Percentiles rank a stretch among this genome's conserved stretches.
phyloP scores from a whole-genome alignment of 2,113 vertebrate species.

The Chloroceryle aenea region DNA sequence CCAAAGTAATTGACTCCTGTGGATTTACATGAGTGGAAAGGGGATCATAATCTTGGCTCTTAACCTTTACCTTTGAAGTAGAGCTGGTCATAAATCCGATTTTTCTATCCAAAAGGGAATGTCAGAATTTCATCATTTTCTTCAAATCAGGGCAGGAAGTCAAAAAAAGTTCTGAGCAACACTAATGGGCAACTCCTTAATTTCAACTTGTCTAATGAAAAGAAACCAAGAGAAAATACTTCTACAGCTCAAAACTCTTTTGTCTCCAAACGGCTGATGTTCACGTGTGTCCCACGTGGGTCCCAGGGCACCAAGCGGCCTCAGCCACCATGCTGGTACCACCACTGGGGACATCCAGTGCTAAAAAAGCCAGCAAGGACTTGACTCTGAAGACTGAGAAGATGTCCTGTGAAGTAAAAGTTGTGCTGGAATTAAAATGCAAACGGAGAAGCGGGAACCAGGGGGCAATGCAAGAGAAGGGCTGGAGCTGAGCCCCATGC shows the following conservation, averaged over 20 bases:
- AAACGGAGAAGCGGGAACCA: neutral
- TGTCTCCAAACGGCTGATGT: neutral
- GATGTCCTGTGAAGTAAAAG: neutral
- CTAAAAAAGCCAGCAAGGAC: neutral
- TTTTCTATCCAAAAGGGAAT: slow-evolving; percentile 3
- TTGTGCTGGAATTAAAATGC: neutral
- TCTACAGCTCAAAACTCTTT: neutral
- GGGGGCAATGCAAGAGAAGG: neutral
- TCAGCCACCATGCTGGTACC: neutral
- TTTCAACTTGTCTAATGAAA: neutral
- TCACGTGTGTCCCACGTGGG: neutral
- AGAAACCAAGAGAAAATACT: neutral
- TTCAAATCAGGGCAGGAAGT: neutral
- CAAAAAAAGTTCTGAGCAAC: neutral
- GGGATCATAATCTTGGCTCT: slow-evolving; percentile 44
- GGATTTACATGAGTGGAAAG: slow-evolving; percentile 44
- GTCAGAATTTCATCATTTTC: slow-evolving; percentile 2
- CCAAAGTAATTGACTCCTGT: slow-evolving; percentile 31
- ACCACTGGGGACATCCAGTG: neutral
- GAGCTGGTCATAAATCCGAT: slow-evolving; percentile 4
- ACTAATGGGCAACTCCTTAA: neutral
- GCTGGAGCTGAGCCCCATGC: neutral
- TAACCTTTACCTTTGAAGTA: slow-evolving; percentile 45
- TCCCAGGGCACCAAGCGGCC: fast-evolving
- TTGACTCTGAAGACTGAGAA: neutral